These are phyloP conservation scores for Pachyuromys duprasi DNA, from an alignment of 2,797 vertebrate species.

Conservation along the genomic window DNA sequence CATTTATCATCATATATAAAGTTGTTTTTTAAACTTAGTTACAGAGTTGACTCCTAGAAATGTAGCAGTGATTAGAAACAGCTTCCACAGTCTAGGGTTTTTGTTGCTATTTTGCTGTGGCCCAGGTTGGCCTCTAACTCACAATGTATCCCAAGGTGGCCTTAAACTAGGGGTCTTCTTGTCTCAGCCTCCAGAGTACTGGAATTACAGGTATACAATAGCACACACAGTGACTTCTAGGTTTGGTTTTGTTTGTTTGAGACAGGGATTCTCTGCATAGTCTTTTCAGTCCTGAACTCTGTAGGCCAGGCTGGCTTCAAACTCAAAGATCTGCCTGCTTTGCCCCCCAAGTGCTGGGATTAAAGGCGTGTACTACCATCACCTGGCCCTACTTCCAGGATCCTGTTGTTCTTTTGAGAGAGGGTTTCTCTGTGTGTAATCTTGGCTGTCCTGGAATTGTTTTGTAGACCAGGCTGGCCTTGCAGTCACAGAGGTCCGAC, in stretches of 20 bases:
- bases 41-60: not conserved
- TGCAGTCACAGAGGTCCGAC: too few relatives aligned
- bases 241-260: not conserved
- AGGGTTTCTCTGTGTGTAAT: too few relatives aligned
- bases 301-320: not conserved
- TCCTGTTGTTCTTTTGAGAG: too few relatives aligned
- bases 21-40: not conserved
- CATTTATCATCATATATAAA: slow-evolving; percentile 36
- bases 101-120: not conserved
- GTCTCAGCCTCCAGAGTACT: not conserved
- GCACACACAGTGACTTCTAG: not conserved
- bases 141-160: not conserved
- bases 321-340: not conserved
- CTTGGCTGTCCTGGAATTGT: too few relatives aligned
- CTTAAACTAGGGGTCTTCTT: not conserved
- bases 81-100: not conserved
- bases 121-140: not conserved
- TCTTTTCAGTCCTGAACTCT: not conserved
- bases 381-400: too few relatives aligned
- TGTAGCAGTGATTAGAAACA: slow-evolving; percentile 5
- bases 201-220: not conserved
- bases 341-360: not conserved
- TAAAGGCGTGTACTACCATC: not conserved
- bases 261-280: not conserved
- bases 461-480: too few relatives aligned